Conservation (phyloP, 2,797 vertebrate genomes). For the Sebastes minor region DNA sequence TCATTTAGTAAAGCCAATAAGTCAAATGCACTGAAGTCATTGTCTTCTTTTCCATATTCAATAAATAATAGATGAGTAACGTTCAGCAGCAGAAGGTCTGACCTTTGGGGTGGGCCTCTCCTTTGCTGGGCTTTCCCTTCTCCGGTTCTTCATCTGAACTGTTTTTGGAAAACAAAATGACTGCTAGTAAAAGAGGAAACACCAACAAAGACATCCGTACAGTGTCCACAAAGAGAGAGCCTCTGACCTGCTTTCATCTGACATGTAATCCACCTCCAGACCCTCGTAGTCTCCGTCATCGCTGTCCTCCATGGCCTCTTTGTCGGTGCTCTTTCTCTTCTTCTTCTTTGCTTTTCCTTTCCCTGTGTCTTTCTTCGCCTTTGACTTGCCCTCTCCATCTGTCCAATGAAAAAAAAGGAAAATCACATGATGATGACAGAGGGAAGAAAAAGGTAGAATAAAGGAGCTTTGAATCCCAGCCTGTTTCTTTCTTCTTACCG, state of each 20-base stretch:
- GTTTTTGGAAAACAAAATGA: slow-evolving; percentile 7
- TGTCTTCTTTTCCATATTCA: not conserved
- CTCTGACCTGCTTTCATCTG: slow-evolving; percentile 90
- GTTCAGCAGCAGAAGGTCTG: not conserved
- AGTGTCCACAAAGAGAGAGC: not conserved
- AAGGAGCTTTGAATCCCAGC: too few species aligned
- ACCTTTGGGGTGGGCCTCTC: slow-evolving; percentile 88
- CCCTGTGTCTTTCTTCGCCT: slow-evolving; percentile 70
- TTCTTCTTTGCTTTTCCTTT: slow-evolving; percentile 87
- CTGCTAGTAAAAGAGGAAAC: not conserved
- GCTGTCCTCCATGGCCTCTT: slow-evolving; percentile 91
- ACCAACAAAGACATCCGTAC: not conserved
- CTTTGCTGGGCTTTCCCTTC: slow-evolving; percentile 81
- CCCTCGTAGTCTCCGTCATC: slow-evolving; percentile 94
- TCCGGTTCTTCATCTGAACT: slow-evolving; percentile 85
- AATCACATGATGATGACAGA: not conserved
- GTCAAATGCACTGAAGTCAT: not conserved
- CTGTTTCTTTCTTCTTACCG: slow-evolving; percentile 69
- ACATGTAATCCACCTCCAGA: slow-evolving; percentile 95
- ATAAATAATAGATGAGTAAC: not conserved
- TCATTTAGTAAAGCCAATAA: not conserved
- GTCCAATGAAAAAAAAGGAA: not conserved
- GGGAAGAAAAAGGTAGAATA: not conserved
- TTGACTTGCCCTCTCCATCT: slow-evolving; percentile 82
- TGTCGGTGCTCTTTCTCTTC: slow-evolving; percentile 83